Conservation (phyloP, 92 coral and sea anemone species). For the Scolanthus callimorphus region DNA sequence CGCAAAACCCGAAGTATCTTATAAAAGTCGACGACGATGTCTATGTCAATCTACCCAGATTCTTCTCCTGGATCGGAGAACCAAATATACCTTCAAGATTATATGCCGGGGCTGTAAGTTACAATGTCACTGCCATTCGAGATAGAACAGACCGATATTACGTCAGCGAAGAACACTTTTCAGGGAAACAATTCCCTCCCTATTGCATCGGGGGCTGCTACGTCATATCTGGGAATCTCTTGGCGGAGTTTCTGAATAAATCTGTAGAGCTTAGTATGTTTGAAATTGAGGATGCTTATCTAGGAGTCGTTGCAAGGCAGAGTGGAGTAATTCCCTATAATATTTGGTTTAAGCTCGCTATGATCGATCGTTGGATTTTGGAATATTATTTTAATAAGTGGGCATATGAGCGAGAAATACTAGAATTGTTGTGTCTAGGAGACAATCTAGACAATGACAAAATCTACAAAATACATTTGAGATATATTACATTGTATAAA, state of each 20-base stretch:
- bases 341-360: too few relatives aligned
- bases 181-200: not conserved
- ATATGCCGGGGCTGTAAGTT: too few relatives aligned
- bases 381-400: too few relatives aligned
- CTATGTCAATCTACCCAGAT: not conserved
- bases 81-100: not conserved
- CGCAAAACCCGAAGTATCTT: not conserved
- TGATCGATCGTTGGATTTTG: too few relatives aligned
- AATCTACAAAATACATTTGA: too few relatives aligned
- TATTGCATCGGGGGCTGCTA: not conserved
- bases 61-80: not conserved
- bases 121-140: too few relatives aligned
- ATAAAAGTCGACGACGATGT: conserved; percentile 1
- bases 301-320: too few relatives aligned
- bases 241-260: not conserved
- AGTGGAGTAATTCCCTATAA: too few relatives aligned
- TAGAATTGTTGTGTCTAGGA: too few relatives aligned
- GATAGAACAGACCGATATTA: not conserved
- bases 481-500: too few relatives aligned
- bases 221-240: not conserved
- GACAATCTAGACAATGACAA: too few relatives aligned
- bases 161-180: not conserved
- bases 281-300: not conserved
- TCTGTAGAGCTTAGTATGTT: not conserved
- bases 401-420: too few relatives aligned